Conservation (phyloP, 1,140 invertebrate species). For the Hylaeus anthracinus region DNA sequence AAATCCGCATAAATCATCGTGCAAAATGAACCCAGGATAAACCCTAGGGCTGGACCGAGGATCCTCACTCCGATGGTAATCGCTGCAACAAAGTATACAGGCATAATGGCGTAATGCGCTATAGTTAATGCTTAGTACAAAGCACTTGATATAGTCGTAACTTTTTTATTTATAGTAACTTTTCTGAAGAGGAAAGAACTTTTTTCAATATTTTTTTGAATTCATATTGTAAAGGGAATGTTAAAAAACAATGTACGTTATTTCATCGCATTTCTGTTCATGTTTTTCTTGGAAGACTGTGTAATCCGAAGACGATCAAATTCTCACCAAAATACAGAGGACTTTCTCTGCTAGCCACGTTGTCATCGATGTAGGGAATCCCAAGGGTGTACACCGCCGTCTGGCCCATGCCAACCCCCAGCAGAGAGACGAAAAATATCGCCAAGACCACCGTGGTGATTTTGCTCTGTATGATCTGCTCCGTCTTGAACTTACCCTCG, state of each 20-base stretch:
- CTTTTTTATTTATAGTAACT: too few species aligned
- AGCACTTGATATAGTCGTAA: too few species aligned
- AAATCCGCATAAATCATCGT: constrained; percentile 93
- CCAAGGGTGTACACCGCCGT: constrained; percentile 96
- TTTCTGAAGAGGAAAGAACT: too few species aligned
- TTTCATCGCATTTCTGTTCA: too few species aligned
- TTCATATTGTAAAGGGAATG: too few species aligned
- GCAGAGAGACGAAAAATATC: constrained; percentile 92
- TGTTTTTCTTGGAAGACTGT: too few species aligned
- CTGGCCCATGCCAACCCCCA: constrained; percentile 95
- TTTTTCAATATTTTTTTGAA: too few species aligned
- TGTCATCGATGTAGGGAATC: constrained; percentile 97
- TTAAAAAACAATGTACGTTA: too few species aligned
- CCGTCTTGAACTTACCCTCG: constrained; percentile 82
- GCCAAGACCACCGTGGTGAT: constrained; percentile 90
- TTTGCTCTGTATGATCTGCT: constrained; percentile 86
- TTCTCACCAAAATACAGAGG: constrained; percentile 95
- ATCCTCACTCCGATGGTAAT: constrained; percentile 96
- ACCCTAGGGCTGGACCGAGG: constrained; percentile 93
- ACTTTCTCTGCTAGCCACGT: constrained; percentile 94
- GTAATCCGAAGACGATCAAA: too few species aligned
- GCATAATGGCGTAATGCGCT: too few species aligned
- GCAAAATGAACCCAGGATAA: constrained; percentile 94
- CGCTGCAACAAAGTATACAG: constrained; percentile 81
- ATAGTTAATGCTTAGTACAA: too few species aligned